A percentile compares a stretch with the other conserved stretches of the same genome.
phyloP scores from a whole-genome alignment of 2,888 invertebrate genomes.

The Eulithis testata region DNA sequence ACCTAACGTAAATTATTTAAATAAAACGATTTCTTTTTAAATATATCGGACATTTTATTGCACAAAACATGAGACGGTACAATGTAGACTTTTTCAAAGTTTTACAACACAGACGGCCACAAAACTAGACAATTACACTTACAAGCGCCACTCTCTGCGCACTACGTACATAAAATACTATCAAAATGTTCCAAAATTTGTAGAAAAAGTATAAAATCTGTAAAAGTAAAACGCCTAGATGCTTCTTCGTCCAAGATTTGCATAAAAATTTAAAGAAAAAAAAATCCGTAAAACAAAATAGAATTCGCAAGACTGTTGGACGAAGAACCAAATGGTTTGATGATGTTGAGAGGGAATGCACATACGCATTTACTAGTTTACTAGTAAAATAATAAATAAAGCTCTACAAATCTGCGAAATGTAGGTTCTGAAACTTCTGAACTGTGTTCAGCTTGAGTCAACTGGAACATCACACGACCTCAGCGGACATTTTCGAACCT shows the following conservation, averaged over 20 bases:
- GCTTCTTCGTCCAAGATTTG: conserved; percentile 68
- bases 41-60: conserved; percentile 59
- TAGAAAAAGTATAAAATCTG: conserved; percentile 39
- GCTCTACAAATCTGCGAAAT: background rate
- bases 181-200: conserved; percentile 48
- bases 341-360: conserved; percentile 45
- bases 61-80: conserved; percentile 62
- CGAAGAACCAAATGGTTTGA: conserved; percentile 54
- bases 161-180: conserved; percentile 49
- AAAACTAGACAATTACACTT: conserved; percentile 75
- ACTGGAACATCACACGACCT: conserved; percentile 64
- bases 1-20: background rate
- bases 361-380: background rate
- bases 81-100: conserved; percentile 60
- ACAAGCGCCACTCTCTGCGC: conserved; percentile 58
- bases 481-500: conserved; percentile 81
- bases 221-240: conserved; percentile 23
- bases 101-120: conserved; percentile 59
- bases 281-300: conserved; percentile 45
- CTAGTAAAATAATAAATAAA: background rate
- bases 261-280: conserved; percentile 61
- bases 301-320: conserved; percentile 65
- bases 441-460: conserved; percentile 29
- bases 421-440: background rate
- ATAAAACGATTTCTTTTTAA: conserved; percentile 11